A percentile compares a stretch with the other conserved stretches of the same genome.
phyloP scores from a whole-genome alignment of 1,140 invertebrate species.

The Ostrea edulis region DNA sequence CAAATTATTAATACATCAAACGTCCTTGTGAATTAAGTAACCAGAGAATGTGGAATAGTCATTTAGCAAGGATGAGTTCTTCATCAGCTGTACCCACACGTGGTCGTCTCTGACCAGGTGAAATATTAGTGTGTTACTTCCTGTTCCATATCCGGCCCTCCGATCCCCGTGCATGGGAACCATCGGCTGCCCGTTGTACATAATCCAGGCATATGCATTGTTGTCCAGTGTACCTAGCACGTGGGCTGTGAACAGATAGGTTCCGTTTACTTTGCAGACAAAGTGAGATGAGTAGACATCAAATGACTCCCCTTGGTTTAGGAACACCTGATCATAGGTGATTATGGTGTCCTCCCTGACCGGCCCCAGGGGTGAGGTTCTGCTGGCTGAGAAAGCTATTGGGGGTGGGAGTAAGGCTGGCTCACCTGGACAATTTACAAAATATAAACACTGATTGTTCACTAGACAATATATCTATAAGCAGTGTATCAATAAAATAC shows the following conservation, averaged over 20 bases:
- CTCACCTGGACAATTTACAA: conserved; percentile 51
- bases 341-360: conserved; percentile 76
- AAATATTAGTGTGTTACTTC: conserved; percentile 77
- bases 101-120: conserved; percentile 72
- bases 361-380: conserved; percentile 75
- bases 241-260: conserved; percentile 77
- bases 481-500: too few relatives aligned
- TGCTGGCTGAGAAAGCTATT: conserved; percentile 76
- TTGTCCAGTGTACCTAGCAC: conserved; percentile 73
- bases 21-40: conserved; percentile 70
- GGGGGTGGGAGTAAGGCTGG: conserved; percentile 58
- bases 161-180: conserved; percentile 77
- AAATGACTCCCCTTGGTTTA: conserved; percentile 76
- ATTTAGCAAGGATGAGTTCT: conserved; percentile 76
- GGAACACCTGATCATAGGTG: conserved; percentile 75
- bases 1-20: not conserved
- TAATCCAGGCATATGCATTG: conserved; percentile 77
- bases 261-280: conserved; percentile 77
- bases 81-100: conserved; percentile 77
- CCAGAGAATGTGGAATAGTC: conserved; percentile 79
- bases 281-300: conserved; percentile 77
- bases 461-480: too few relatives aligned
- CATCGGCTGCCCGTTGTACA: conserved; percentile 77
- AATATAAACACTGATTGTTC: too few relatives aligned
- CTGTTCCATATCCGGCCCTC: conserved; percentile 74